Evolutionary conservation across 2,888 invertebrate genomes (phyloP), one percentile per base, ranked within the genome.

Genomic region (Drosophila pullipes): DNA sequence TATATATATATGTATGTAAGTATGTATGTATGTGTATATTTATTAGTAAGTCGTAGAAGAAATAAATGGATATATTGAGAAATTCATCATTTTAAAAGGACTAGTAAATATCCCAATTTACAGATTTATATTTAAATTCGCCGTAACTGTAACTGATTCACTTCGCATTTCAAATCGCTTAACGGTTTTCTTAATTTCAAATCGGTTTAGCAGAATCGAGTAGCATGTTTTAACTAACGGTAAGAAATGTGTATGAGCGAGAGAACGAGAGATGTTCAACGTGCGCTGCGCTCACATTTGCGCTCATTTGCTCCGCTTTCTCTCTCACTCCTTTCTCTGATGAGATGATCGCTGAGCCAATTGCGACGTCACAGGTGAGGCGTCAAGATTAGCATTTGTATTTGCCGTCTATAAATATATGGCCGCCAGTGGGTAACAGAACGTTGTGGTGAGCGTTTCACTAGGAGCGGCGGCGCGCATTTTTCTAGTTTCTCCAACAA

Each of bases 281-380:
- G 25, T 22, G 39, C 50, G 30, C 25, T 28, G 6, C 49, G 58
- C 68, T 67, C 52, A 28, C 35, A 44, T 41, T 54, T 39, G 47
- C 37, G 16, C 33, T 25, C 25, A 4, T 13, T 41, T n/a, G 10
- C 9, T 41, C n/a, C 9, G 16, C 25, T 16, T 47, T 25, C 22
- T 25, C 25, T 55, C n/a, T n/a, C n/a, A 44, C 13, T 30, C 50
- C 28, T n/a, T 50, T 39, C 50, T 57, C 37, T 73, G 22, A 35
- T 60, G 67, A n/a, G 39, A 53, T 53, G 82, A 74, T 62, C 73
- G 31, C 28, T 41, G 70, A 65, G 60, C 64, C 54, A 57, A 76
- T 80, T 66, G 25, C 74, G 72, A 86, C 86, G 86, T 86, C 86
- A 86, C 89, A 90, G 90, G 81, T 88, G 71, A 79, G 66, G 86